Percentiles rank a stretch among this genome's conserved stretches.
Conservation (phyloP, 2,113 vertebrate species). For the Engraulis encrasicolus region DNA sequence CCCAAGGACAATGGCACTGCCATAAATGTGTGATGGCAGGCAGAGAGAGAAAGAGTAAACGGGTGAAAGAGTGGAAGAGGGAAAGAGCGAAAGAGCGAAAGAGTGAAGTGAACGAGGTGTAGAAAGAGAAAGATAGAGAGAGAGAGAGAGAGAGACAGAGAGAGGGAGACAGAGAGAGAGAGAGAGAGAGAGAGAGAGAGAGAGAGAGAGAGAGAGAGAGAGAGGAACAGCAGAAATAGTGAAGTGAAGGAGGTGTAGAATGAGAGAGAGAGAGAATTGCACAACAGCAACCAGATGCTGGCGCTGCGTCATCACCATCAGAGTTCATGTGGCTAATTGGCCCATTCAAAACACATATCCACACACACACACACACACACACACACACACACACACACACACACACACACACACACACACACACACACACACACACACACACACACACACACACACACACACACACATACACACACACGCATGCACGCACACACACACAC, state of each 20-base stretch:
- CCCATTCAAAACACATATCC: not conserved
- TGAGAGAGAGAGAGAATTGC: not conserved
- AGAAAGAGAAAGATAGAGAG: not conserved
- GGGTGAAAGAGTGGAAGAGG: not conserved
- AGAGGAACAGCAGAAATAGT: not conserved
- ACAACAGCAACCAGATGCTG: not conserved
- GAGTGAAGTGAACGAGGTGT: too few species aligned
- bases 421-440: too few species aligned
- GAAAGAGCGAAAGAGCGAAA: too few species aligned
- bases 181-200: too few species aligned
- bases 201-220: not conserved
- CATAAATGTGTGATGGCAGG: constrained; percentile 17
- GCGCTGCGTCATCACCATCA: not conserved
- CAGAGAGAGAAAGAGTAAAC: not conserved
- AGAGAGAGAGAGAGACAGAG: too few species aligned
- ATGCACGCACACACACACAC: not conserved
- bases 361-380: constrained; percentile 9
- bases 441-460: too few species aligned
- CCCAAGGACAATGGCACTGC: constrained; percentile 48
- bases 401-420: too few species aligned
- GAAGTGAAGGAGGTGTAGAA: too few species aligned
- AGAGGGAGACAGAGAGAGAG: not conserved
- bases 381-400: constrained; percentile 43
- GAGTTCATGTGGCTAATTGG: not conserved
- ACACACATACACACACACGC: too few species aligned